Conservation (phyloP, 1,140 invertebrate species). For the Heliconius nattereri region DNA sequence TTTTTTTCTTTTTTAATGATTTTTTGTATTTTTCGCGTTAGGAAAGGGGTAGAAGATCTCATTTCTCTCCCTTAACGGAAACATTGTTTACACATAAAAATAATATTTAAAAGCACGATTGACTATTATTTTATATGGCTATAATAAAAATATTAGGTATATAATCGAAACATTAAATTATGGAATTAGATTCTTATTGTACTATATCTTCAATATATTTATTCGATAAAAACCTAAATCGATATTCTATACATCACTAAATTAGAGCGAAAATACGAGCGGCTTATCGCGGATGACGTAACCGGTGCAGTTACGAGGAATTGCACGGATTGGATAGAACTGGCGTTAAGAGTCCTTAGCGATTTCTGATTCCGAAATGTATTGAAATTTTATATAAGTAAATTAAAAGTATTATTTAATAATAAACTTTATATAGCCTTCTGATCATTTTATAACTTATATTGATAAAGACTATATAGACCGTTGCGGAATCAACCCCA, state of each 20-base stretch:
- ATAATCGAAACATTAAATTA: no score
- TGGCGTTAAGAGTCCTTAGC: constrained; percentile 14
- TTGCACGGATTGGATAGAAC: constrained; percentile 46
- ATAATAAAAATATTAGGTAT: neutral
- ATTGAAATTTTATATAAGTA: neutral
- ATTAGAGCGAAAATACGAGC: constrained; percentile 44
- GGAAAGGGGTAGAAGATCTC: neutral
- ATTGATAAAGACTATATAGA: no score
- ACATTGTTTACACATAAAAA: no score
- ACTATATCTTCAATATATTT: neutral
- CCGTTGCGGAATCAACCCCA: neutral
- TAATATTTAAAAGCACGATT: no score
- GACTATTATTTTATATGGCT: no score
- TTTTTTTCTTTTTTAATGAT: no score
- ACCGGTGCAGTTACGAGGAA: constrained; percentile 58
- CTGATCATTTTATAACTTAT: no score
- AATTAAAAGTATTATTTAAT: no score
- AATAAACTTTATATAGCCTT: no score
- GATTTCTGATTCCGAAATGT: constrained; percentile 11
- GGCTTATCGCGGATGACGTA: constrained; percentile 65
- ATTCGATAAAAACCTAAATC: constrained; percentile 13
- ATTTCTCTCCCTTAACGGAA: neutral
- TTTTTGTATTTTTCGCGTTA: neutral
- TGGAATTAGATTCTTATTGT: neutral
- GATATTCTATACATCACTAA: constrained; percentile 39